Percentiles rank a stretch among this genome's conserved stretches.
Conservation (phyloP, 2,113 vertebrate genomes). For the Sturnira hondurensis region DNA sequence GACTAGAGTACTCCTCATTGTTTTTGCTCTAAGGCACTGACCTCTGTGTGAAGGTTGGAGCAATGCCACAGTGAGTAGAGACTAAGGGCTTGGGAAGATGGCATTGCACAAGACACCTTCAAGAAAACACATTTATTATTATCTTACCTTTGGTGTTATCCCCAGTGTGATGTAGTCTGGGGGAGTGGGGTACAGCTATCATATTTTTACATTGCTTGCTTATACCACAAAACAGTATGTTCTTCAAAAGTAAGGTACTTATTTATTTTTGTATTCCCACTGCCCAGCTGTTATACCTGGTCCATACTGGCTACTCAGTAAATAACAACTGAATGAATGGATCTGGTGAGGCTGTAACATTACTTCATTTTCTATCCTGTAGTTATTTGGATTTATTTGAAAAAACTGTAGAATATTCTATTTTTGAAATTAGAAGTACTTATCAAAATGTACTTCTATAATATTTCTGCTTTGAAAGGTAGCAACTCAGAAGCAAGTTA, state of each 20-base stretch:
- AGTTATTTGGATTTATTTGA: neutral
- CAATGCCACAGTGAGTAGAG: neutral
- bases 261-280: neutral
- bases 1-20: neutral
- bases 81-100: neutral
- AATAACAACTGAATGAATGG: neutral
- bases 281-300: neutral
- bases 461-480: conserved; percentile 18
- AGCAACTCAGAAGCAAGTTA: neutral
- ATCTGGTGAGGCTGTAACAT: neutral
- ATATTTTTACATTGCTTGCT: neutral
- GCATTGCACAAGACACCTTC: neutral
- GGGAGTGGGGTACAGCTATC: too few relatives aligned
- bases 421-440: neutral
- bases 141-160: neutral
- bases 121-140: neutral
- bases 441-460: neutral
- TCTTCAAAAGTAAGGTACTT: neutral
- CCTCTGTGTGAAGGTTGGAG: neutral
- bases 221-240: neutral
- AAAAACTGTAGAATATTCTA: neutral
- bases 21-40: neutral
- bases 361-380: neutral
- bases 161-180: neutral
- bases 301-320: neutral